phyloP scores from a whole-genome alignment of 1,140 invertebrate species.

The Dendrolimus punctatus region DNA sequence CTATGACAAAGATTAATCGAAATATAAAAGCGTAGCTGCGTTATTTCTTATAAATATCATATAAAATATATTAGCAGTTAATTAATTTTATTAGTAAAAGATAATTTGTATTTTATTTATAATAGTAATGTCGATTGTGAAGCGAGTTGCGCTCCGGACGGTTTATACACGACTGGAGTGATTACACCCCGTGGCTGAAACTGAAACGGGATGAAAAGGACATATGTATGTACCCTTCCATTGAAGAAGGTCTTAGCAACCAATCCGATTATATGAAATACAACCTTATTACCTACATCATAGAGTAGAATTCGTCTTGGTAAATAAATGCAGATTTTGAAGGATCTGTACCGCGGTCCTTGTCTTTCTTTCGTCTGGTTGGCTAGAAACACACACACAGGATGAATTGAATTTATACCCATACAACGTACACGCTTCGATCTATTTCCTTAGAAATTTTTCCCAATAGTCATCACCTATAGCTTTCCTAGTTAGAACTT shows the following conservation, averaged over 20 bases:
- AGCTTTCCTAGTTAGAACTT: neutral
- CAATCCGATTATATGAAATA: constrained; percentile 8
- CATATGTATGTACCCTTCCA: constrained; percentile 21
- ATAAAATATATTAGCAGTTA: constrained; percentile 26
- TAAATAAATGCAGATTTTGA: constrained; percentile 31
- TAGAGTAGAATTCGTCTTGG: constrained; percentile 18
- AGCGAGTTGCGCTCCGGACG: constrained; percentile 54
- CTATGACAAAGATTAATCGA: no score
- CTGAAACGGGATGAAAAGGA: constrained; percentile 62
- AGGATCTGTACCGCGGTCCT: constrained; percentile 47
- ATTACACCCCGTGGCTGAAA: constrained; percentile 45
- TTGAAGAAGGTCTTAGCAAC: constrained; percentile 21
- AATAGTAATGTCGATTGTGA: constrained; percentile 17
- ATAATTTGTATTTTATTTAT: constrained; percentile 15
- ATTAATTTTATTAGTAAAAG: constrained; percentile 21
- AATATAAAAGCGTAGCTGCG: no score
- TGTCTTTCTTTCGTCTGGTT: constrained; percentile 51
- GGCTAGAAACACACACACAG: constrained; percentile 55
- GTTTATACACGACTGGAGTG: constrained; percentile 50
- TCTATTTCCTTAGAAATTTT: constrained; percentile 19
- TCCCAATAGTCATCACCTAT: constrained; percentile 8
- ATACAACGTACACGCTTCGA: constrained; percentile 30
- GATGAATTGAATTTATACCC: constrained; percentile 60
- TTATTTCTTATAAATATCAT: constrained; percentile 5
- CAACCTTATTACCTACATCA: constrained; percentile 5